A percentile compares a stretch with the other conserved stretches of the same genome.
Evolutionary conservation across 1,140 invertebrate species (phyloP).

Genomic region (Oppia nitens): DNA sequence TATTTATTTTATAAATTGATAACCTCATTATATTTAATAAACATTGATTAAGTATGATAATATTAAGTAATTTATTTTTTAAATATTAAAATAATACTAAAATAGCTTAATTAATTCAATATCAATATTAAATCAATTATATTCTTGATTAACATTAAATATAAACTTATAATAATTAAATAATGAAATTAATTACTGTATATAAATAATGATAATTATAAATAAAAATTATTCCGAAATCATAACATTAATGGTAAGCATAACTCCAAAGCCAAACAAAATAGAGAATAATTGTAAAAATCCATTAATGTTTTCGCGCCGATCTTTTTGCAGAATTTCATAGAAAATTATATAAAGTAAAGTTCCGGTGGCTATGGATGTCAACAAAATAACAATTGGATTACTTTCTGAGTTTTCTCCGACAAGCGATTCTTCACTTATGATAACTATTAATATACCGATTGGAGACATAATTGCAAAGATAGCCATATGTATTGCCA

Average conservation of each 20-base stretch:
- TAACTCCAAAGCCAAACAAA: constrained; percentile 16
- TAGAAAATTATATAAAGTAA: constrained; percentile 80
- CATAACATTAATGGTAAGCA: constrained; percentile 8
- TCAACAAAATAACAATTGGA: constrained; percentile 20
- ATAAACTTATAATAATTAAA: too few species aligned
- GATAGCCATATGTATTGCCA: constrained; percentile 6
- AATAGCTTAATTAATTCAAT: too few species aligned
- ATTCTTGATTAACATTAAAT: too few species aligned
- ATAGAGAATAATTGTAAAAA: constrained; percentile 14
- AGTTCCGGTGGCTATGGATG: constrained; percentile 58
- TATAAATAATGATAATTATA: too few species aligned
- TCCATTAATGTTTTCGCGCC: constrained; percentile 2
- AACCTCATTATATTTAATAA: too few species aligned
- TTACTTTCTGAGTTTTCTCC: not conserved
- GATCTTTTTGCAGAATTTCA: constrained; percentile 52
- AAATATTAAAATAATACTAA: too few species aligned
- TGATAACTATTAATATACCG: constrained; percentile 17
- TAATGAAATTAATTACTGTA: too few species aligned
- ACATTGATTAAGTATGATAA: too few species aligned
- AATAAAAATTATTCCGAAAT: not conserved
- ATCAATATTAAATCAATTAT: too few species aligned
- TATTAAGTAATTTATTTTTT: too few species aligned
- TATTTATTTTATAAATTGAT: too few species aligned
- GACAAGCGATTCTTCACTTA: not conserved
- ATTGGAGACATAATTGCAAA: constrained; percentile 22